Conservation (phyloP, 2,888 invertebrate genomes). For the Lysandra coridon region DNA sequence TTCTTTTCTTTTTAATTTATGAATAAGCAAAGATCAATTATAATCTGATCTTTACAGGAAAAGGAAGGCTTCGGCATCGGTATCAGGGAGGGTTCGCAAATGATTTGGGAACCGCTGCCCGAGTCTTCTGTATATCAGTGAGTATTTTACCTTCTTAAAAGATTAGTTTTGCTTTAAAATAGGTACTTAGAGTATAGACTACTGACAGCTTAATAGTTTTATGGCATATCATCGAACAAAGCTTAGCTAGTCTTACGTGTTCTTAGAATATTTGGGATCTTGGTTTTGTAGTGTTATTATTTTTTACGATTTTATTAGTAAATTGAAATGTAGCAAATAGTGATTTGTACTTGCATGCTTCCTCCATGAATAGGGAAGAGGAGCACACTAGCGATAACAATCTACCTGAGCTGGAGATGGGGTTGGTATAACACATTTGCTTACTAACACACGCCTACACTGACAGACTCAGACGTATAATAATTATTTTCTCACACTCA, state of each 20-base stretch:
- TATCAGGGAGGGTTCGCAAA: constrained; percentile 82
- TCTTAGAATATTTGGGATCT: constrained; percentile 5
- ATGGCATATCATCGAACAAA: background rate
- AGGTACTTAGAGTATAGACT: background rate
- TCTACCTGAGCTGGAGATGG: constrained; percentile 66
- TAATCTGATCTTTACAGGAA: constrained; percentile 73
- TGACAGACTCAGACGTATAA: background rate
- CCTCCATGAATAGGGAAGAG: constrained; percentile 61
- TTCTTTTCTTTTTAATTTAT: constrained; percentile 46
- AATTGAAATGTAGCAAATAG: constrained; percentile 59
- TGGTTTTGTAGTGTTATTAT: constrained; percentile 9
- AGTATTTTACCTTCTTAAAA: constrained; percentile 44
- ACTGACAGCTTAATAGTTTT: constrained; percentile 17
- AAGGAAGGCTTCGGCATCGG: constrained; percentile 86
- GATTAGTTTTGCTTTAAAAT: background rate
- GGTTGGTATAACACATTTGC: constrained; percentile 60
- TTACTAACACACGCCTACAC: background rate
- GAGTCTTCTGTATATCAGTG: constrained; percentile 62
- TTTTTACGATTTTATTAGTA: constrained; percentile 36
- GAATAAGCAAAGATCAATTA: too few relatives aligned
- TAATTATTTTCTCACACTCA: too few relatives aligned
- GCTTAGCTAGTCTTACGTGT: constrained; percentile 9
- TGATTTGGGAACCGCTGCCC: constrained; percentile 81
- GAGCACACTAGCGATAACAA: constrained; percentile 66
- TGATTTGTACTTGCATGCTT: constrained; percentile 75